Evolutionary conservation across 2,888 invertebrate genomes (phyloP).

Genomic region (Limnephilus marmoratus): DNA sequence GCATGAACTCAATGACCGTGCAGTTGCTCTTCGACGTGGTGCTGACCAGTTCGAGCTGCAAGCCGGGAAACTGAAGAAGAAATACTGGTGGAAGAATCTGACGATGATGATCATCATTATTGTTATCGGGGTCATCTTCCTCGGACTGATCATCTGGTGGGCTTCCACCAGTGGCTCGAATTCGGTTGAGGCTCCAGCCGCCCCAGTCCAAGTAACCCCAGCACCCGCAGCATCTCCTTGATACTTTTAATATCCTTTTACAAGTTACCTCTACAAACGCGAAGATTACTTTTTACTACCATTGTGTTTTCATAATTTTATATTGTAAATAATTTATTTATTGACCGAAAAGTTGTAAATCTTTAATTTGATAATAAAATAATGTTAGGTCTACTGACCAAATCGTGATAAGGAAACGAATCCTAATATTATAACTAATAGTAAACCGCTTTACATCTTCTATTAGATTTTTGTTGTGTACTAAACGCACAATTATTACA

Average conservation of each 20-base stretch:
- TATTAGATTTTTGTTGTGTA: slow-evolving; percentile 17
- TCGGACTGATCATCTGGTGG: slow-evolving; percentile 88
- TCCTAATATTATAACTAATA: too few species aligned
- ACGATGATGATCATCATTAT: slow-evolving; percentile 97
- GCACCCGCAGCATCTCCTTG: not conserved
- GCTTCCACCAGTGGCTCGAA: slow-evolving; percentile 70
- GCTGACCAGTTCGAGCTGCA: slow-evolving; percentile 98
- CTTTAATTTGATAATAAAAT: slow-evolving; percentile 38
- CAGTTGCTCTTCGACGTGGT: slow-evolving; percentile 95
- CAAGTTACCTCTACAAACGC: slow-evolving; percentile 22
- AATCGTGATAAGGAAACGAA: slow-evolving; percentile 46
- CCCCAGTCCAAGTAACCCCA: not conserved
- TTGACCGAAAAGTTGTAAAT: slow-evolving; percentile 44
- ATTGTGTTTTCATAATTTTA: slow-evolving; percentile 39
- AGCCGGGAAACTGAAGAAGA: slow-evolving; percentile 96
- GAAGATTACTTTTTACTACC: slow-evolving; percentile 21
- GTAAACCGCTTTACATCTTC: slow-evolving; percentile 14
- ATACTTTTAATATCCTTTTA: not conserved
- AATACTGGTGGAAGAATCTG: slow-evolving; percentile 98
- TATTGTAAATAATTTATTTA: slow-evolving; percentile 41
- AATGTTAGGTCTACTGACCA: slow-evolving; percentile 11
- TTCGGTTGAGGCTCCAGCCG: slow-evolving; percentile 59
- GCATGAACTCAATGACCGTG: slow-evolving; percentile 95
- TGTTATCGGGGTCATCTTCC: slow-evolving; percentile 87
- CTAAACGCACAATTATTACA: slow-evolving; percentile 38